Evolutionary conservation across 2,888 invertebrate genomes (phyloP).

Genomic region (Macrophya alboannulata): DNA sequence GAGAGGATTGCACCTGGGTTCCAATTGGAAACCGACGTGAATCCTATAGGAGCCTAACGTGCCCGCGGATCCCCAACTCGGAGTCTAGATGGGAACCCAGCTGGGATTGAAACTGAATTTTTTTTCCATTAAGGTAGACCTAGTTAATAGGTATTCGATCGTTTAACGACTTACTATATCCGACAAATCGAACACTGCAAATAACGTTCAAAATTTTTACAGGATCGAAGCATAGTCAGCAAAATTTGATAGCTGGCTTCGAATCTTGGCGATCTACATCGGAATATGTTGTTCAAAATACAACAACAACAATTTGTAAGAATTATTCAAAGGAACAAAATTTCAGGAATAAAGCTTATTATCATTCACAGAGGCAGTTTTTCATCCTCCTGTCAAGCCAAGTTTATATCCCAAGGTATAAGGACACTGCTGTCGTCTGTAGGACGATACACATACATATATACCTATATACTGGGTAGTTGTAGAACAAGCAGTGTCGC

Average conservation of each 20-base stretch:
- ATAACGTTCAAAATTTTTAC: background rate
- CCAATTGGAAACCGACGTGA: background rate
- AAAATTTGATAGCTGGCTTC: too few species aligned
- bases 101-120: background rate
- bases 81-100: conserved; percentile 1
- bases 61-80: background rate
- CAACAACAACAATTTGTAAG: background rate
- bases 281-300: background rate
- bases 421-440: conserved; percentile 25
- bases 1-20: background rate
- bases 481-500: conserved; percentile 54
- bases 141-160: background rate
- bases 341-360: background rate
- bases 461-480: background rate
- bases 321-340: background rate
- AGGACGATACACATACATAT: background rate
- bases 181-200: background rate
- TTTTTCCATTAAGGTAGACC: background rate
- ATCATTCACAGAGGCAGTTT: conserved; percentile 12
- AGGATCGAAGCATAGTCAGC: background rate
- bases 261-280: too few species aligned
- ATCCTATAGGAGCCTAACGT: background rate
- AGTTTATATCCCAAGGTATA: conserved; percentile 5
- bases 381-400: conserved; percentile 8
- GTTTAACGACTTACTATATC: background rate